Evolutionary conservation across 2,888 invertebrate genomes (phyloP).

Genomic region (Netelia virgata): DNA sequence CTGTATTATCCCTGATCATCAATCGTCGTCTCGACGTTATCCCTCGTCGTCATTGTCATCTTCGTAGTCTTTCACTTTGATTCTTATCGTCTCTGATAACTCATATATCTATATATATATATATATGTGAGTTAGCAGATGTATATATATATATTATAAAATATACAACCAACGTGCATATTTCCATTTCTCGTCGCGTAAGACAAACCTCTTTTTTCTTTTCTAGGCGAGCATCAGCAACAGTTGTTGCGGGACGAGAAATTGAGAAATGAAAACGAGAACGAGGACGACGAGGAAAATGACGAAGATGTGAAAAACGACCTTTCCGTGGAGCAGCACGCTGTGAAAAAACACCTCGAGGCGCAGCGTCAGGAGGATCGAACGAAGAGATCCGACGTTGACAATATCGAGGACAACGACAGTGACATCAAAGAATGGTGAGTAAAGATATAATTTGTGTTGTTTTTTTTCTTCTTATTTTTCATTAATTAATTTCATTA

Average conservation of each 20-base stretch:
- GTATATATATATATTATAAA: not conserved
- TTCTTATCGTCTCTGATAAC: constrained; percentile 5
- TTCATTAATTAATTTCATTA: not conserved
- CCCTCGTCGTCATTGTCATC: constrained; percentile 27
- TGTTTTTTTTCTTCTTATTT: not conserved
- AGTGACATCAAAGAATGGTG: constrained; percentile 75
- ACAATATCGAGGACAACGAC: constrained; percentile 67
- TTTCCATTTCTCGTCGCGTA: constrained; percentile 48
- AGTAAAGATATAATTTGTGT: constrained; percentile 51
- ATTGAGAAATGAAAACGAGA: constrained; percentile 61
- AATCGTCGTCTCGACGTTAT: constrained; percentile 47
- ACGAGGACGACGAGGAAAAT: constrained; percentile 69
- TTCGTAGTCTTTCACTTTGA: constrained; percentile 25
- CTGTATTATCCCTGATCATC: constrained; percentile 48
- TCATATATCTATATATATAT: no score
- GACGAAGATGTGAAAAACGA: constrained; percentile 60
- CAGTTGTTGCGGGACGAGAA: constrained; percentile 69
- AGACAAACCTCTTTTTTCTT: constrained; percentile 52
- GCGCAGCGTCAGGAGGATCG: constrained; percentile 58
- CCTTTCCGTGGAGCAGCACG: constrained; percentile 40
- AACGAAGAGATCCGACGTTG: constrained; percentile 58
- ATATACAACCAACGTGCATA: constrained; percentile 62
- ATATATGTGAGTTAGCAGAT: no score
- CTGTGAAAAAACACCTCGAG: constrained; percentile 50
- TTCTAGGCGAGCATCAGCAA: constrained; percentile 72